Base-by-base conservation (phyloP, 2,797 vertebrate species). In the Macropodus opercularis region DNA sequence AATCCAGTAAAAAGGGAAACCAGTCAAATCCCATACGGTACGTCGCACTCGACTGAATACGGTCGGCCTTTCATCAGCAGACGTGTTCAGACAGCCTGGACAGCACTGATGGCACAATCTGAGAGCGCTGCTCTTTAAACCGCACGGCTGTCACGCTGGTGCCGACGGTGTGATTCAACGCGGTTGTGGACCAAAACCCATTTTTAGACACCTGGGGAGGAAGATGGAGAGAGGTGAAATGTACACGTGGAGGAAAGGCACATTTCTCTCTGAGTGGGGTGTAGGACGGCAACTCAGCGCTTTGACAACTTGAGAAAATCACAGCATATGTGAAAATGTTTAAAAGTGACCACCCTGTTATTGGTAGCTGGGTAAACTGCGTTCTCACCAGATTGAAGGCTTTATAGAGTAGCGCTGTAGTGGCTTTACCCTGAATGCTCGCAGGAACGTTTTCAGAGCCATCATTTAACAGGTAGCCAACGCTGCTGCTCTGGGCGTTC, bases 111-210 rank as follows among this genome's bases (percentile, higher is more conserved):
- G 82, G 72, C 88, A 73, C 62, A 57, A 74, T 69, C 12, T 26
- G 75, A 61, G 66, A 73, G 83, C 26, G 68, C 85, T 92, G 93
- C 90, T 90, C 86, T 93, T 92, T 68, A 86, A 51, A 72, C 27
- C 67, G 47, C 43, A 60, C 38, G 44, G 57, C 65, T 72, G 75
- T 75, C 72, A 41, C 7, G 12, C 5, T 75, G 65, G 71, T 78
- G 69, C 64, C 56, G 21, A 51, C 24, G 55, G 46, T 29, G 15
- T 17, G 43, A 64, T 51, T 63, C 31, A 13, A 26, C 31, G 50
- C 24, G n/a, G 44, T 36, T n/a, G 17, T 19, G 11, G 27, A 50
- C 22, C 18, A 52, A 42, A 56, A 54, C 41, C 53, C n/a, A 19
- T 50, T 69, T 67, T 35, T n/a, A 57, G 18, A 62, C 52, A 40